Evolutionary conservation across 2,797 vertebrate species (phyloP), one percentile per base, ranked within the genome.

Genomic region (Crotalus adamanteus): DNA sequence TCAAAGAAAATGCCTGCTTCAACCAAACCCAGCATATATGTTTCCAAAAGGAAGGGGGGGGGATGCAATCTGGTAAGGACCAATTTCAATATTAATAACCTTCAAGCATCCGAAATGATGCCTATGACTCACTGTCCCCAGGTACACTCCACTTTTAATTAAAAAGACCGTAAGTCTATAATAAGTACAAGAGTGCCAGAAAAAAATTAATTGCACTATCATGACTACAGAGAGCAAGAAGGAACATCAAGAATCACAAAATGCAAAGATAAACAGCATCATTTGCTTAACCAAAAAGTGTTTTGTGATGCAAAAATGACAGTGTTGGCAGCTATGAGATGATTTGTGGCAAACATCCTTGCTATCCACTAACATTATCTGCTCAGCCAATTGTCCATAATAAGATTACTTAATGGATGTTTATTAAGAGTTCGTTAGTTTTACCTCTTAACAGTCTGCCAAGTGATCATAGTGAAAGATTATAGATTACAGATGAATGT

Each of bases 121-220:
- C 51, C 60, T 69, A 56, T 93, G 51, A 92, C 31, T 86, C 60
- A 65, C 63, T 47, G 89, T 47, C 69, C 69, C 37, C 57, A 31
- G 59, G 56, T 83, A 53, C n/a, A 61, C 51, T 92, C 57, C 26
- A 47, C 37, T 88, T 88, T 88, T 78, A 92, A 85, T 92, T 59
- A 83, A 89, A 92, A 89, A 92, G 42, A 8, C 69, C 31, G 22
- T 60, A 63, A 47, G 18, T 53, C 90, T 61, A 59, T 59, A 55
- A 55, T 60, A 59, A 47, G 47, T 37, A 63, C 28, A 86, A 55
- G 42, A 37, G 73, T 91, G 47, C 47, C 18, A 63, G 42, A 60
- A 91, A 91, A 28, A 22, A 53, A 14, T 11, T 63, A 51, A 86
- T 37, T 63, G 83, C 60, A 51, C 59, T 91, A 47, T 91, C 91